phyloP scores from a whole-genome alignment of 2,797 vertebrate species.

The Ibycter americanus region DNA sequence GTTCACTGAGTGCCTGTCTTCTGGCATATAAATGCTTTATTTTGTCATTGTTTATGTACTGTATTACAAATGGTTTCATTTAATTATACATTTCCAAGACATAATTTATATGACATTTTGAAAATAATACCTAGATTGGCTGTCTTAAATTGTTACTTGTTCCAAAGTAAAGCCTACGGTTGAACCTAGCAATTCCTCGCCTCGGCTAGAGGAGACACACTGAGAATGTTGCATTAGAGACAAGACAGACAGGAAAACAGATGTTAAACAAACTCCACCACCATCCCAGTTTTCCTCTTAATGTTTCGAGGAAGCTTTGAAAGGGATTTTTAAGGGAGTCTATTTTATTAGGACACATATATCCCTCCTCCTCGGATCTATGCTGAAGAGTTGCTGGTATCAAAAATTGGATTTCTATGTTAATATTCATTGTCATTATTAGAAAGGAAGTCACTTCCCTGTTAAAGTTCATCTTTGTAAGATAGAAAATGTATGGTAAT shows the following conservation, averaged over 20 bases:
- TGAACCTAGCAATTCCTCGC: neutral
- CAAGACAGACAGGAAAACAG: no score
- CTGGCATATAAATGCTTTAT: neutral
- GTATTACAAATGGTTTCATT: neutral
- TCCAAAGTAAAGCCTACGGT: neutral
- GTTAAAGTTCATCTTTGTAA: neutral
- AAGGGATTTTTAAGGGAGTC: neutral
- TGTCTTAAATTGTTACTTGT: neutral
- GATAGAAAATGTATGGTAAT: neutral
- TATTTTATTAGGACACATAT: neutral
- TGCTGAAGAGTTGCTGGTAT: neutral
- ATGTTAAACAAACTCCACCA: neutral
- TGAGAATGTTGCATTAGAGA: neutral
- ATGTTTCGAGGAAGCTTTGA: neutral
- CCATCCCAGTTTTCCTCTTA: neutral
- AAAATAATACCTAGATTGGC: neutral
- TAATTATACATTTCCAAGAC: neutral
- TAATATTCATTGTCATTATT: neutral
- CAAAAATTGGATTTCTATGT: neutral
- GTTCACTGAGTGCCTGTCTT: neutral
- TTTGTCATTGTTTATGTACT: neutral
- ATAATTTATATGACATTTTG: neutral
- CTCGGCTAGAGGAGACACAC: neutral
- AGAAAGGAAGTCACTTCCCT: neutral
- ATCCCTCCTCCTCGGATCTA: neutral